Base-by-base conservation (phyloP, 2,888 invertebrate genomes). In the Cremastinae sp. region DNA sequence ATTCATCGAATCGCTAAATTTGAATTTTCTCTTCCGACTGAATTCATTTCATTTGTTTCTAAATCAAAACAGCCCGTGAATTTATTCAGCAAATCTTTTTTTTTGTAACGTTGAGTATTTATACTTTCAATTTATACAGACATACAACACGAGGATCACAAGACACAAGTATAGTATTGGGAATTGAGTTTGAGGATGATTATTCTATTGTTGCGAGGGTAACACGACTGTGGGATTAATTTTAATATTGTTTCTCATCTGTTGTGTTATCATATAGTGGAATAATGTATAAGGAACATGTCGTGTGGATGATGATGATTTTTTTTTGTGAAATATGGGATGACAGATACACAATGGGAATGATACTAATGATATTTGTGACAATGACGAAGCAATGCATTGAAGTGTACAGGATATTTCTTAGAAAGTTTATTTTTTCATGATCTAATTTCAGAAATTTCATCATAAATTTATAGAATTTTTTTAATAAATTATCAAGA, bases 121-220 rank as follows among this genome's bases (percentile, higher is more conserved):
- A 89, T 89, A 89, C 89, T 89, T 89, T 89, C 89, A 88, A 86
- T 84, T 28, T 86, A 85, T 87, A 87, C 85, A 87, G 81, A 84
- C 87, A 88, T 85, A 88, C 88, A 89, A 88, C 88, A 88, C 82
- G 80, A 79, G 87, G 86, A 86, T 84, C 81, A 88, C 88, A 88
- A 85, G 83, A 86, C 85, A 85, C 82, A 84, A 81, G 72, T 58
- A 12, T 80, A 79, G 80, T 75, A 80, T 79, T 69, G 79, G 80
- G 79, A 80, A 78, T 78, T 65, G 47, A 74, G 76, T 80, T 78
- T 81, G 81, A 55, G 74, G 82, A 81, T 18, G 20, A n/a, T 22
- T 58, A 39, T 39, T 62, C 9, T 58, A 43, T 47, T 43, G 41
- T n/a, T 62, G 45, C 39, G 39, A 41, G 59, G 47, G 61, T 70